A percentile compares a stretch with the other conserved stretches of the same genome.
Conservation (phyloP, 2,888 invertebrate genomes). For the Euplagia quadripunctaria region DNA sequence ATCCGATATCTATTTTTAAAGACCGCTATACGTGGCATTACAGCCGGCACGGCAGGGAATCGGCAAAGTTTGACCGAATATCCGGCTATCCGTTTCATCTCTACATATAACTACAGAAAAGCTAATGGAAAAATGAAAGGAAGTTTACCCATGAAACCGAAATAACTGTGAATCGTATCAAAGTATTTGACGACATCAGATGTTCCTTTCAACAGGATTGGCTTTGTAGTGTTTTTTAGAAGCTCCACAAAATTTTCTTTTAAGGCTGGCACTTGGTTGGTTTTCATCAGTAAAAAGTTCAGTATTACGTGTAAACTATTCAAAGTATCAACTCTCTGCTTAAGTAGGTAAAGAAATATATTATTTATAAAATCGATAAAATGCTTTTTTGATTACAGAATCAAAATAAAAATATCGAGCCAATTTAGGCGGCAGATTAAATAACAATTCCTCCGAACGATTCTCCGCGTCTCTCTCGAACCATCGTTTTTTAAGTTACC, state of each 20-base stretch:
- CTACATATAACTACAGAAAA: neutral
- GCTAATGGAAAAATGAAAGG: neutral
- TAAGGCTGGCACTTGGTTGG: slow-evolving; percentile 46
- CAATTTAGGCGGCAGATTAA: neutral
- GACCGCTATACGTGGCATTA: too few relatives aligned
- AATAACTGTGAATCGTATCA: slow-evolving; percentile 58
- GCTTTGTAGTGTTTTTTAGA: slow-evolving; percentile 62
- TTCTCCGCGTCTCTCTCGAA: neutral
- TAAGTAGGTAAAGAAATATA: neutral
- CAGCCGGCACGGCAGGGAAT: too few relatives aligned
- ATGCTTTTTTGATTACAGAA: neutral
- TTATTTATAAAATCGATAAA: neutral
- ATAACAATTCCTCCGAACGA: neutral
- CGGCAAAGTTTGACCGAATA: neutral
- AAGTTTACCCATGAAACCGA: slow-evolving; percentile 70
- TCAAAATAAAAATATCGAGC: neutral
- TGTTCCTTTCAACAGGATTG: slow-evolving; percentile 58
- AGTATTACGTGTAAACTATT: slow-evolving; percentile 60
- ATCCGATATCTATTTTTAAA: neutral
- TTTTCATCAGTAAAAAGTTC: slow-evolving; percentile 66
- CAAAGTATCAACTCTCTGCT: slow-evolving; percentile 59
- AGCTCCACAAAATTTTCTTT: slow-evolving; percentile 51
- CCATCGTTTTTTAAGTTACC: neutral
- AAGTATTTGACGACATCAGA: slow-evolving; percentile 66
- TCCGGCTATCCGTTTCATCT: neutral